These are phyloP conservation scores for Strix aluco DNA, from an alignment of 2,113 vertebrate genomes.

Conservation along the genomic window DNA sequence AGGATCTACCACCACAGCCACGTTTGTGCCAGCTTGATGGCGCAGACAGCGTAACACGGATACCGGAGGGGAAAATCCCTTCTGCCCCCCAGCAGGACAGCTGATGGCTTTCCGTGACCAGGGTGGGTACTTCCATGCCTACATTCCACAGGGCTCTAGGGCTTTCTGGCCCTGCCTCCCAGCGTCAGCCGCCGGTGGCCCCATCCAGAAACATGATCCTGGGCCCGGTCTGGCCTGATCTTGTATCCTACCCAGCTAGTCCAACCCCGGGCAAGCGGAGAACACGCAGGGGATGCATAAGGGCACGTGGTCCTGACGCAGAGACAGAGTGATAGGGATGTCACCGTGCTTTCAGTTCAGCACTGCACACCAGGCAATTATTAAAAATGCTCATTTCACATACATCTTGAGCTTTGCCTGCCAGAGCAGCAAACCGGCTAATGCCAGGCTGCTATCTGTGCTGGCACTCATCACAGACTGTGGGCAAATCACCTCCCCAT, in stretches of 20 bases:
- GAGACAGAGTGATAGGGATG: background rate
- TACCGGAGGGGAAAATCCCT: background rate
- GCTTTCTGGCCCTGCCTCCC: background rate
- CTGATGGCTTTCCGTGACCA: background rate
- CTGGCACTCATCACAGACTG: background rate
- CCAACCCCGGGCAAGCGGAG: background rate
- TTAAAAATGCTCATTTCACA: rapidly evolving
- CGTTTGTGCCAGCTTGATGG: background rate
- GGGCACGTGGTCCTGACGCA: background rate
- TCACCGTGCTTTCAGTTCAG: background rate
- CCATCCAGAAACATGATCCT: background rate
- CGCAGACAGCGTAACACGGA: rapidly evolving
- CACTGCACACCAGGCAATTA: background rate
- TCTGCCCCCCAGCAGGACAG: background rate
- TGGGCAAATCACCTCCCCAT: background rate
- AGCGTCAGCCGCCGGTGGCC: rapidly evolving
- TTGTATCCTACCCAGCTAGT: background rate
- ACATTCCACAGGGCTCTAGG: rapidly evolving
- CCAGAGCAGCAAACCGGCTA: background rate
- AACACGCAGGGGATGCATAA: rapidly evolving
- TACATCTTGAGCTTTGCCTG: background rate
- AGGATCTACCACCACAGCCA: background rate
- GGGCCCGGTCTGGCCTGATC: background rate
- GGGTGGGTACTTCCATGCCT: background rate
- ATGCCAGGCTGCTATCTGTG: background rate